A percentile compares a stretch with the other conserved stretches of the same genome.
These are phyloP conservation scores for Germaria angustata DNA, from an alignment of 2,888 invertebrate species.

Conservation along the genomic window DNA sequence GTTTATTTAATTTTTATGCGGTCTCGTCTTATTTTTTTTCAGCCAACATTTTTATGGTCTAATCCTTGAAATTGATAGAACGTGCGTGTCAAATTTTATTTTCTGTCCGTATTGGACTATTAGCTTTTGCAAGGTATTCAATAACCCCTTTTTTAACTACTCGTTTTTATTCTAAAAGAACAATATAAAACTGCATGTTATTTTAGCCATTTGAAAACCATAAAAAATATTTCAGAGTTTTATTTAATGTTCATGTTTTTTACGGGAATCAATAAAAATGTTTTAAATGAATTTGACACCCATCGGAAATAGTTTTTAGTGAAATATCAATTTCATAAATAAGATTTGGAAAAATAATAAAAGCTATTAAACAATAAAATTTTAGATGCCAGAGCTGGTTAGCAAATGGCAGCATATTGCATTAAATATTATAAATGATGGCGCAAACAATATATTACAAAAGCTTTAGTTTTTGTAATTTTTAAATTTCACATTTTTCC, in stretches of 20 bases:
- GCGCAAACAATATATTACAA: neutral
- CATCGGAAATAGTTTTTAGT: slow-evolving; percentile 58
- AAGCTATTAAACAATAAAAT: neutral
- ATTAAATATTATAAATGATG: slow-evolving; percentile 44
- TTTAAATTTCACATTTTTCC: neutral
- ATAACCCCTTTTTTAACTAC: slow-evolving; percentile 48
- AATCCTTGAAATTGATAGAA: slow-evolving; percentile 64
- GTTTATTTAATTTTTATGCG: slow-evolving; percentile 49
- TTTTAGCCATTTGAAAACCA: slow-evolving; percentile 43
- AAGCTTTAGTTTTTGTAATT: neutral
- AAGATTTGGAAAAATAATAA: slow-evolving; percentile 38
- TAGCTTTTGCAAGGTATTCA: slow-evolving; percentile 45
- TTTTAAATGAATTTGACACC: slow-evolving; percentile 58
- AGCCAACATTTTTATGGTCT: slow-evolving; percentile 39
- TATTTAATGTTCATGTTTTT: slow-evolving; percentile 21
- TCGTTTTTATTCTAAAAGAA: slow-evolving; percentile 1
- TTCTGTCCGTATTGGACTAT: slow-evolving; percentile 7
- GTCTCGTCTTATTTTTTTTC: slow-evolving; percentile 8
- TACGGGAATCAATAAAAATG: slow-evolving; percentile 51
- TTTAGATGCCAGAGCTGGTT: neutral
- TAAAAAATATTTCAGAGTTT: slow-evolving; percentile 58
- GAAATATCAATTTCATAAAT: slow-evolving; percentile 62
- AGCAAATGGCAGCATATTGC: slow-evolving; percentile 38
- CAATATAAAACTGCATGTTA: slow-evolving; percentile 33
- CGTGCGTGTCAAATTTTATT: slow-evolving; percentile 65